phyloP scores from a whole-genome alignment of 2,888 invertebrate genomes.

The Periphyllus acericola region DNA sequence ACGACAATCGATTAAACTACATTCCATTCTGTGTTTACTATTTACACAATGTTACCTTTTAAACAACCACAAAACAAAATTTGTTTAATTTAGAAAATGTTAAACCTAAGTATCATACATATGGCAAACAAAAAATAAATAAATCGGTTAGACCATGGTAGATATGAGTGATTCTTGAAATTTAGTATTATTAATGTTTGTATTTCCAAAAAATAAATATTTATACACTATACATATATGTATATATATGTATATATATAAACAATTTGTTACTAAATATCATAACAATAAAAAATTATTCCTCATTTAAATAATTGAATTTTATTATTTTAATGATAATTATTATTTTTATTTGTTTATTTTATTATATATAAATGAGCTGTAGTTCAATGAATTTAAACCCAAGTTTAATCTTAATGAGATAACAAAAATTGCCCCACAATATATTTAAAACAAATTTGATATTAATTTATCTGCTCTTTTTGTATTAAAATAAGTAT shows the following conservation, averaged over 20 bases:
- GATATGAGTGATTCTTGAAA: slow-evolving; percentile 33
- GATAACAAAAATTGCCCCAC: not conserved
- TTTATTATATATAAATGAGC: not conserved
- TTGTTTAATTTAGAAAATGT: slow-evolving; percentile 26
- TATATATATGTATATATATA: slow-evolving; percentile 5
- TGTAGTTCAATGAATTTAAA: not conserved
- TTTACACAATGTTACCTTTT: slow-evolving; percentile 25
- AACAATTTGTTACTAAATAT: not conserved
- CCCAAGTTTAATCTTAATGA: not conserved
- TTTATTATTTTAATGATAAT: not conserved
- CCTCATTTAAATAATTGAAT: not conserved
- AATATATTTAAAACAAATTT: slow-evolving; percentile 22
- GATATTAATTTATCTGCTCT: not conserved
- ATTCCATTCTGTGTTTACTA: slow-evolving; percentile 46
- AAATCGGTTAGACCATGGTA: slow-evolving; percentile 19
- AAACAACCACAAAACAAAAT: slow-evolving; percentile 28
- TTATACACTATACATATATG: too few relatives aligned
- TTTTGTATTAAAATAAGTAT: not conserved
- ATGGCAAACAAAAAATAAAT: not conserved
- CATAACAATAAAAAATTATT: not conserved
- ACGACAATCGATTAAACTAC: slow-evolving; percentile 32
- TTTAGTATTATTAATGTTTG: slow-evolving; percentile 33
- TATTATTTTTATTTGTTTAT: slow-evolving; percentile 6
- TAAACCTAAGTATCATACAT: slow-evolving; percentile 24
- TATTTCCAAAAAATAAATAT: slow-evolving; percentile 11